Base-by-base conservation (phyloP, 2,113 vertebrate genomes). In the Catharus fuscescens region DNA sequence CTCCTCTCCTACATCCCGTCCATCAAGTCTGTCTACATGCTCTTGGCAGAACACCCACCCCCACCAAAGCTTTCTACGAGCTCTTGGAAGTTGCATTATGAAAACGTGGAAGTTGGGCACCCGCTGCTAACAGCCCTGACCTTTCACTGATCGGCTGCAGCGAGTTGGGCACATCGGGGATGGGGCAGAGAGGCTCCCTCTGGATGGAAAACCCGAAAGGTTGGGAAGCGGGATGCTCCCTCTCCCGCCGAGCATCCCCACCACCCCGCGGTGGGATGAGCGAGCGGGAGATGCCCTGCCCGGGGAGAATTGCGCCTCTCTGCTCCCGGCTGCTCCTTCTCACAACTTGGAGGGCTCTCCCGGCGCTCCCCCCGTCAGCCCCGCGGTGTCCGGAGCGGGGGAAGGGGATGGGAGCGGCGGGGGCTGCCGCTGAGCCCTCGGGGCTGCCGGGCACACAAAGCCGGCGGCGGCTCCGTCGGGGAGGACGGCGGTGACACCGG, bases 31-130 rank as follows among this genome's bases (percentile, higher is more conserved):
- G 52, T 19, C 34, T 32, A 3, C 34, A 2, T 21, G 69, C 28
- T 38, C 31, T 74, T 9, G 38, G 32, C 77, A 65, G 47, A 77
- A 65, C 76, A 79, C 86, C 72, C 91, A 74, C 87, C 87, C 88
- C 73, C 77, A 21, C 40, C 28, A 8, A 72, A 57, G 50, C 82
- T 23, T 85, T 36, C 62, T 54, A 67, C 48, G 18, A 74, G 80
- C 86, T 92, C 82, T 84, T 42, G 61, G 87, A 96, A 97, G 95
- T 95, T 96, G 76, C 87, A n/a, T 45, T 65, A 47, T 21, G 83
- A 80, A 89, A 97, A 97, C 52, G 77, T 96, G 95, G 93, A 95
- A 96, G 96, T 95, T 80, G 93, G 65, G 74, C 86, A 80, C 86
- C 72, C 86, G 14, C 96, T 88, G 86, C 83, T 52, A 88, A 84